Conservation (phyloP, 1,140 invertebrate genomes). For the Diorhabda carinulata region DNA sequence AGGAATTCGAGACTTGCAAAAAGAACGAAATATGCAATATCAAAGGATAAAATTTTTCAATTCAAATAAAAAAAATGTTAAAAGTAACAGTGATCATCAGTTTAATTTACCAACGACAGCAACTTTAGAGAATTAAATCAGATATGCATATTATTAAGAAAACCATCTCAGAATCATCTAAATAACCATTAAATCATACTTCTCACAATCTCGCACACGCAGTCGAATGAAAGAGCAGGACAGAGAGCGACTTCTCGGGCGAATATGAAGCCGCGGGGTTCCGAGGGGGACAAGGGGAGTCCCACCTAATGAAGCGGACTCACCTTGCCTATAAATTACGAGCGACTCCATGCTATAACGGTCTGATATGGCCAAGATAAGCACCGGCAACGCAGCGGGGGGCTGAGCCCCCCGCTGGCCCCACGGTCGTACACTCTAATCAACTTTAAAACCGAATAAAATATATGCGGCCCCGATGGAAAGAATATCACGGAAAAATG, state of each 20-base stretch:
- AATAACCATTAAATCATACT: conserved; percentile 3
- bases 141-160: conserved; percentile 3
- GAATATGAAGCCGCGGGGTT: conserved; percentile 27
- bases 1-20: no score
- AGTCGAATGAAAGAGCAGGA: not conserved
- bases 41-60: no score
- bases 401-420: conserved; percentile 41
- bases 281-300: conserved; percentile 24
- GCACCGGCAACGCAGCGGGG: conserved; percentile 44
- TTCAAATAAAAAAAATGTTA: no score
- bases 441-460: conserved; percentile 47
- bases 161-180: conserved; percentile 2
- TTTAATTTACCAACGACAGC: not conserved
- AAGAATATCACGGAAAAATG: conserved; percentile 1
- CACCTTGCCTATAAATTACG: conserved; percentile 48
- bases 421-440: conserved; percentile 43
- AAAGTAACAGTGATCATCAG: not conserved
- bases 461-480: conserved; percentile 28
- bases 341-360: conserved; percentile 46
- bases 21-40: no score
- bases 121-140: not conserved
- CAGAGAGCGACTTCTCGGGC: conserved; percentile 24
- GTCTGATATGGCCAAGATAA: conserved; percentile 48
- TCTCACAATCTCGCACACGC: conserved; percentile 15
- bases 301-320: conserved; percentile 47